These are phyloP conservation scores for Lymantria monacha DNA, from an alignment of 2,888 invertebrate genomes.

Conservation along the genomic window DNA sequence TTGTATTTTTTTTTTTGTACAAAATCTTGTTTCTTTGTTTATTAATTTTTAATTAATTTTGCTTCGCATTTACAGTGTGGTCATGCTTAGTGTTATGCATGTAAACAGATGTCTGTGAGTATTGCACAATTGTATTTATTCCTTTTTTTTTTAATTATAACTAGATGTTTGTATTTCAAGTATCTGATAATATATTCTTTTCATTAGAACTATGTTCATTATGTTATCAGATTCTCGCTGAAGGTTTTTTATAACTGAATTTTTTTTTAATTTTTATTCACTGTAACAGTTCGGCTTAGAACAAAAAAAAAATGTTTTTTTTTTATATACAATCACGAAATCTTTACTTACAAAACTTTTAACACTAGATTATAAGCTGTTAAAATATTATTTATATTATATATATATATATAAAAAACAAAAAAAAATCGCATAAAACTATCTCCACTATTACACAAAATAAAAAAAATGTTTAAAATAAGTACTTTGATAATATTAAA, in stretches of 20 bases:
- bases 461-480: constrained; percentile 53
- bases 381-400: constrained; percentile 35
- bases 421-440: constrained; percentile 54
- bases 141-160: constrained; percentile 38
- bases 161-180: constrained; percentile 57
- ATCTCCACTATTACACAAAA: constrained; percentile 69
- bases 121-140: constrained; percentile 75
- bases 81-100: constrained; percentile 80
- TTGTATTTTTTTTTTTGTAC: constrained; percentile 65
- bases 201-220: constrained; percentile 19
- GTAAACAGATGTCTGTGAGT: constrained; percentile 77
- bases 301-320: constrained; percentile 32
- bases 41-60: constrained; percentile 52
- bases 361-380: constrained; percentile 61
- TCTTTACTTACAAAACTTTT: constrained; percentile 57
- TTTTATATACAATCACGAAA: constrained; percentile 29
- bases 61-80: constrained; percentile 80
- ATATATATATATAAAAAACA: constrained; percentile 43
- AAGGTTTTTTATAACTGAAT: constrained; percentile 56
- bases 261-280: constrained; percentile 44
- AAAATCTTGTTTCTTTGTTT: constrained; percentile 66
- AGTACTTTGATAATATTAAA: constrained; percentile 37
- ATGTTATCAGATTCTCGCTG: constrained; percentile 53
- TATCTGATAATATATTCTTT: constrained; percentile 54
- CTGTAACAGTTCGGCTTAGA: constrained; percentile 36